Evolutionary conservation across 2,113 vertebrate genomes (phyloP), one percentile per base, ranked within the genome.

Genomic region (Centropristis striata): DNA sequence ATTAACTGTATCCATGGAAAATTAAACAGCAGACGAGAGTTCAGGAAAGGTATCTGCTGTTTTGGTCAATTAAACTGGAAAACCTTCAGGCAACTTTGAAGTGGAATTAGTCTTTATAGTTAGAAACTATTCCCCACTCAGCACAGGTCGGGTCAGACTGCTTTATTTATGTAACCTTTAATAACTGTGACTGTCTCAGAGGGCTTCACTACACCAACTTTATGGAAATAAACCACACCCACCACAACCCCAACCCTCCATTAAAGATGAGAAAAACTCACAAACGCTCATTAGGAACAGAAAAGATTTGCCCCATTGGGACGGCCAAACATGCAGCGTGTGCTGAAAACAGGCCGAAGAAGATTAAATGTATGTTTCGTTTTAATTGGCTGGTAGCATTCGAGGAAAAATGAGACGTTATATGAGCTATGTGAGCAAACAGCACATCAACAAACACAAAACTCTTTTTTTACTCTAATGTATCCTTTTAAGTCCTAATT

Each of bases 1-100:
- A 80, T 86, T 66, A 80, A 82, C 49, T 84, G 65, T 78, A 55
- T 63, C 57, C 3, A n/a, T 46, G 32, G 73, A 70, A 79, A 83
- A 70, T 55, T 21, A 86, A 70, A 84, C 46, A 60, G 20, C 55
- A 42, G 78, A 60, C 23, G 23, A 42, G 25, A 66, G 36, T 65
- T 57, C 5, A 37, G 14, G 32, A 61, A 16, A 44, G 39, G 53
- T 16, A 37, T 27, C 47, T 49, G 41, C 42, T 73, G 47, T 53
- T 76, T 80, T 77, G 51, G 20, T 67, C 53, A 59, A 65, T 84
- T 80, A 54, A 70, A 80, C 37, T 18, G 11, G 28, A 14, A 58
- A 66, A 77, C 12, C 47, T 71, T 57, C 8, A 65, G 50, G 60
- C 21, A 44, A 50, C 54, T 21, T 42, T 66, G 21, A 61, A 69